Percentiles rank a stretch among this genome's conserved stretches.
Evolutionary conservation across 2,113 vertebrate genomes (phyloP).

Genomic region (Elephas maximus): DNA sequence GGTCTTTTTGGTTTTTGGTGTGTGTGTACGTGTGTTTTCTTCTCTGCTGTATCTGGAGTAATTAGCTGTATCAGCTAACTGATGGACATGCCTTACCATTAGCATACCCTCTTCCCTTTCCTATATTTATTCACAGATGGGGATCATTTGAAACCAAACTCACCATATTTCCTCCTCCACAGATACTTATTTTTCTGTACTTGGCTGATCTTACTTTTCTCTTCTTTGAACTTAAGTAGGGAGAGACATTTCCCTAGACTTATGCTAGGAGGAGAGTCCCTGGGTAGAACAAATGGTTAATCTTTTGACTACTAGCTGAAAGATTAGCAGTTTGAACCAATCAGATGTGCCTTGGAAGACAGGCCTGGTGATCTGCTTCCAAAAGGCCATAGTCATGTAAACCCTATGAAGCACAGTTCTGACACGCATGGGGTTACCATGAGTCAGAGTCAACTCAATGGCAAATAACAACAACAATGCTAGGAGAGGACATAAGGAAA

Average conservation of each 20-base stretch:
- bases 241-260: not conserved
- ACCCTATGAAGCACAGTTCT: not conserved
- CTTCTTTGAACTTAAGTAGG: not conserved
- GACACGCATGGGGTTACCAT: not conserved
- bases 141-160: not conserved
- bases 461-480: not conserved
- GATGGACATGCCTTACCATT: not conserved
- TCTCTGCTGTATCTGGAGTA: not conserved
- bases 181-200: not conserved
- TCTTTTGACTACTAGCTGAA: not conserved
- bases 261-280: not conserved
- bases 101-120: not conserved
- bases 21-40: not conserved
- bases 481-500: not conserved
- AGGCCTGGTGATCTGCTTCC: not conserved
- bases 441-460: not conserved
- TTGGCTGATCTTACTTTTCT: not conserved
- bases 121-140: not conserved
- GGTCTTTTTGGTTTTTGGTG: not conserved
- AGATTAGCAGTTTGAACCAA: not conserved
- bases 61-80: not conserved
- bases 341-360: not conserved
- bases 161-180: not conserved
- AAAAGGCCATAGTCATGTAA: not conserved
- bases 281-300: not conserved